Evolutionary conservation across 1,140 invertebrate species (phyloP), one percentile per base, ranked within the genome.

Genomic region (Leptopilina clavipes): DNA sequence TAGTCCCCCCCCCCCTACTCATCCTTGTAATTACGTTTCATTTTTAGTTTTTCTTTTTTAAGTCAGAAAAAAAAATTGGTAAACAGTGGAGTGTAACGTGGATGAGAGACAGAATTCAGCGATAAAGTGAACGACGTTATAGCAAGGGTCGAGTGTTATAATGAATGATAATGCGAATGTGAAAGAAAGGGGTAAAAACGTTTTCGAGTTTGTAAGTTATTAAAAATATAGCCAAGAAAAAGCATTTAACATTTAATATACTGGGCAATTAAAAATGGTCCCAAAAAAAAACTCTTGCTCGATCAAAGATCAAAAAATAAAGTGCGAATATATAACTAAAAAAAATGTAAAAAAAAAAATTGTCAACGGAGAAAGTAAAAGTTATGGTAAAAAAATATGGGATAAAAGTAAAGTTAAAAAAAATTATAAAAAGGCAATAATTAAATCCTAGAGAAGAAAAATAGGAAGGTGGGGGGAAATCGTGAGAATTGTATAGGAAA

Each of bases 381-480:
- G 7, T 18, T 54, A 54, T 31, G 25, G 17, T 19, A 54, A 54
- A 19, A 8, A 54, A n/a, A 48, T 2, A 31, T 1, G 17, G 5
- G 18, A 9, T 3, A 54, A 11, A 54, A 54, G 1, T 1, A 54
- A 8, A 54, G n/a, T 18, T 18, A 54, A 31, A 31, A 12, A 22
- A 59, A 12, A 65, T 7, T 31, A 65, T 10, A 65, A 31, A 31
- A 37, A n/a, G 8, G 48, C 59, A 37, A 19, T 65, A 14, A 45
- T 45, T 14, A 45, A 52, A 52, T n/a, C n/a, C 1, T 52, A n/a
- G 3, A 43, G 6, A 65, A 14, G 19, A 40, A 52, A 31, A 19
- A 22, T n/a, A 22, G n/a, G 25, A 12, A 74, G 9, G 79, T 25
- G 75, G 79, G 79, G 19, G 76, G 76, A 72, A 75, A 76, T 78